Conservation (phyloP, 92 coral and sea anemone species). For the Meandrina meandrites region DNA sequence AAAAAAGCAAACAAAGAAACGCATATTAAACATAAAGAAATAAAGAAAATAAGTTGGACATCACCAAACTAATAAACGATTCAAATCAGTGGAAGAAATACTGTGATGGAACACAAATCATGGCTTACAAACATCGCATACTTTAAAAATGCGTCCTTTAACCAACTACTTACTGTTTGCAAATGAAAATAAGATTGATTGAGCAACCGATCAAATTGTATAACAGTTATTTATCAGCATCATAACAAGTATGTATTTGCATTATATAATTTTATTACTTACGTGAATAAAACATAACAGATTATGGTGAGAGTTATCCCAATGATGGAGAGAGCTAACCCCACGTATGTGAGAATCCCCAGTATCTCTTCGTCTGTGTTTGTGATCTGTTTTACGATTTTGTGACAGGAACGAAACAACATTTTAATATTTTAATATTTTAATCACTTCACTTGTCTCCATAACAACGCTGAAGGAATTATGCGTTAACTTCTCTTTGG, state of each 20-base stretch:
- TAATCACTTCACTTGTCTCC: not conserved
- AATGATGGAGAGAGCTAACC: not conserved
- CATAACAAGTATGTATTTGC: too few relatives aligned
- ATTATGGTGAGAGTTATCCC: not conserved
- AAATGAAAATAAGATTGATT: too few relatives aligned
- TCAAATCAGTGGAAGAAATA: not conserved
- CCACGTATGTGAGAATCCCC: not conserved
- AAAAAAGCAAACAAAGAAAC: not conserved
- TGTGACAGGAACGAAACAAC: not conserved
- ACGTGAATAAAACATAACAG: not conserved
- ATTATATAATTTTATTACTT: not conserved
- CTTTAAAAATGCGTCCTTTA: too few relatives aligned
- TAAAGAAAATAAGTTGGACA: too few relatives aligned
- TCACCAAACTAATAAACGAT: not conserved
- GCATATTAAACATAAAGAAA: not conserved
- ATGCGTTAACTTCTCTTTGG: too few relatives aligned
- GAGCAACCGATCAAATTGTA: not conserved
- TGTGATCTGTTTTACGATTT: not conserved
- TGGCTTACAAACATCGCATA: too few relatives aligned
- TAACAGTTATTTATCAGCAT: too few relatives aligned
- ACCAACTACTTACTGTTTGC: too few relatives aligned
- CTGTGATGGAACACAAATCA: too few relatives aligned
- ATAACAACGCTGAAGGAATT: too few relatives aligned
- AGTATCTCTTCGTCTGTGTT: not conserved
- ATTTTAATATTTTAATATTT: too few relatives aligned